Percentiles rank a stretch among this genome's conserved stretches.
Evolutionary conservation across 2,797 vertebrate species (phyloP).

Genomic region (Gobionotothen gibberifrons): DNA sequence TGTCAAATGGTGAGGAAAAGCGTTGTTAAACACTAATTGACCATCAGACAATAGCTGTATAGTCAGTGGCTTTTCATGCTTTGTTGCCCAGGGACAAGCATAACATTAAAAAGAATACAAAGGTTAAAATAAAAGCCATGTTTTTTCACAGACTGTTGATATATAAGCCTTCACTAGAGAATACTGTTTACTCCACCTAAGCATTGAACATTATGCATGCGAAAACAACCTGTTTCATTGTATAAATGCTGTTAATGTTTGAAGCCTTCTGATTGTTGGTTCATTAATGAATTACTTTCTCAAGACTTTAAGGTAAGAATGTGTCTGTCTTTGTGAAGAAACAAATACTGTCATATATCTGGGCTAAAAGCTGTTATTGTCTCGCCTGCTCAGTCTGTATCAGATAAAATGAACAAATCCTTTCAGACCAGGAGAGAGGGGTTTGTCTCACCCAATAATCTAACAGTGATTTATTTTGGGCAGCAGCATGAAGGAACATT

Average conservation of each 20-base stretch:
- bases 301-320: background rate
- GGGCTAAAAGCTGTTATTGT: background rate
- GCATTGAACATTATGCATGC: background rate
- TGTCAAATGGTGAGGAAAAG: slow-evolving; percentile 47
- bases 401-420: slow-evolving; percentile 19
- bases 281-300: background rate
- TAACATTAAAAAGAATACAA: slow-evolving; percentile 38
- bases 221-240: background rate
- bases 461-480: background rate
- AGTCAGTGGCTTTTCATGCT: slow-evolving; percentile 62
- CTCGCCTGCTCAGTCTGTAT: background rate
- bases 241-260: background rate
- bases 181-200: background rate
- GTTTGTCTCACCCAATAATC: slow-evolving; percentile 11
- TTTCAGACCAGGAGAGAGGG: slow-evolving; percentile 6
- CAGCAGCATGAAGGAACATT: background rate
- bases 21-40: slow-evolving; percentile 63
- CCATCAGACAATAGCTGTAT: slow-evolving; percentile 45
- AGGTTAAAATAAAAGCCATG: slow-evolving; percentile 42
- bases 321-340: background rate
- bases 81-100: slow-evolving; percentile 28
- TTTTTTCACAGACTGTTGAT: slow-evolving; percentile 51
- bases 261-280: background rate
- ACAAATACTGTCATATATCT: background rate
- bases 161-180: background rate